Evolutionary conservation across 1,140 invertebrate species (phyloP), one percentile per base, ranked within the genome.

Genomic region (Frieseomelitta varia): DNA sequence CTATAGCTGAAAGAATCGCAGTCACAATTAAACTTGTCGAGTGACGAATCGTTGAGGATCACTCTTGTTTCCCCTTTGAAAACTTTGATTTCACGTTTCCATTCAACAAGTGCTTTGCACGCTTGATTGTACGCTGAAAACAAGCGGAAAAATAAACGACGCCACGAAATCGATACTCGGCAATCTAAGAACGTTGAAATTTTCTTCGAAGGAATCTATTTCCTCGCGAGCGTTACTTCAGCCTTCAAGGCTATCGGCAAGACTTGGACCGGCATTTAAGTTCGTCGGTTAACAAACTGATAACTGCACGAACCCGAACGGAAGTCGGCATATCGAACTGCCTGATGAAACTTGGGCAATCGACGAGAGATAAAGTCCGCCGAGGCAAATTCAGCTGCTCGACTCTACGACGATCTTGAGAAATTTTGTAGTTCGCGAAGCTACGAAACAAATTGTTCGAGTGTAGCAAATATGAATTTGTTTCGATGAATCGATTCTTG

Each of bases 201-300:
- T 63, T 63, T n/a, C 67, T 61, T 58, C 53, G 17, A 30, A 14
- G 17, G 53, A 15, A 51, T 58, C 51, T 21, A 24, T 65, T 87
- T 74, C 56, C 47, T 15, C 10, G 17, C 61, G 55, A 10, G 51
- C 17, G 76, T 47, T 56, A 11, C 34, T 56, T 39, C 17, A 24
- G 34, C 17, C 11, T 56, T 77, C 21, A n/a, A 27, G 14, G 34
- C 56, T 39, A 55, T n/a, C 30, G 12, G 27, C 56, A 27, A 30
- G 51, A 63, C 71, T 88, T 85, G 1, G 24, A 1, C 53, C 71
- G 82, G 21, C 72, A 69, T 27, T 85, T 82, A 51, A 4, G 79
- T 72, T 82, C 67, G 69, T 69, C 82, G 84, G 65, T 85, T 85
- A 88, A 80, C 77, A 80, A 88, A 88, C 87, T 85, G 87, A 88